Base-by-base conservation (phyloP, 2,797 vertebrate species). In the Podargus strigoides region DNA sequence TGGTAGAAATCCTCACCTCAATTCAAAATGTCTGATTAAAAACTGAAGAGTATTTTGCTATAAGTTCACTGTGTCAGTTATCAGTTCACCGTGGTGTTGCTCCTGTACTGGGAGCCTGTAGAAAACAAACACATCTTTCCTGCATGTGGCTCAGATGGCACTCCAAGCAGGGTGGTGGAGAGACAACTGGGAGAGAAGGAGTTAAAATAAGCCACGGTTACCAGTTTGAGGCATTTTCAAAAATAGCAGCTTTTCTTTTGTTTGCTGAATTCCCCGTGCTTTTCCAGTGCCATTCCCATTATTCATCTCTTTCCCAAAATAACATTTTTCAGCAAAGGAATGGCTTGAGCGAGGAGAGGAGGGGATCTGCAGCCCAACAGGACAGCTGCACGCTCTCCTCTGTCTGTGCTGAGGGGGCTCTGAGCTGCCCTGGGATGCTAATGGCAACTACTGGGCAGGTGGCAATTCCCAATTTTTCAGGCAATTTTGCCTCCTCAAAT, bases 201-300 rank as follows among this genome's bases (percentile, higher is more conserved):
- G 73, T 91, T 94, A 88, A 87, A 90, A 64, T 30, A 78, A 58
- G 7, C 28, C 63, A 36, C 3, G 0, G 39, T 58, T 80, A 60
- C 62, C n/a, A 41, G 12, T 78, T 52, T 34, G 63, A 77, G 59
- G 34, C 69, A 36, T 67, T 91, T 79, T 83, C 21, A 3, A 89
- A 95, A 95, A 69, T 55, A 91, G 66, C 62, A 87, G 32, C 87
- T 92, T 94, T 93, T 72, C 76, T 93, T 95, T 94, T 90, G 87
- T 93, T 94, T 95, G 89, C 47, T 93, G 50, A 89, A 74, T 94
- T 90, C 79, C 62, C 85, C 2, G 2, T 81, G 76, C 58, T 89
- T 92, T 92, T 92, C 63, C 58, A 93, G 37, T 74, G 41, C 47
- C 89, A 52, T 80, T 83, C 85, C 53, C 46, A 39, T 85, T 92